These are phyloP conservation scores for Meloidogyne chitwoodi DNA, from an alignment of 1,140 invertebrate species.

Conservation along the genomic window DNA sequence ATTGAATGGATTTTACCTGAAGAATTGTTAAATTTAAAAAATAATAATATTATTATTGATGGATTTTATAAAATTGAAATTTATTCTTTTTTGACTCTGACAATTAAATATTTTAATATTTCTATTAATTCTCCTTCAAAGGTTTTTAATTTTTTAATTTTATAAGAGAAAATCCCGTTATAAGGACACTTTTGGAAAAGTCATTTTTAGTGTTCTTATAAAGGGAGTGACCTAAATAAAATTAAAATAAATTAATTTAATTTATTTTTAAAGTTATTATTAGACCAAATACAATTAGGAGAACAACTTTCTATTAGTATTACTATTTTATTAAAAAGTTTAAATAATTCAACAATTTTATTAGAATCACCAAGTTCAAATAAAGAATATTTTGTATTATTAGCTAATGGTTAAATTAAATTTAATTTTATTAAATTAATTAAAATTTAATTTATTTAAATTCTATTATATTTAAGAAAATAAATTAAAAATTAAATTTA, in stretches of 20 bases:
- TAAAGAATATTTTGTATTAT: slow-evolving; percentile 8
- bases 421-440: too few relatives aligned
- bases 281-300: slow-evolving; percentile 16
- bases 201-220: too few relatives aligned
- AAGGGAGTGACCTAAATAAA: too few relatives aligned
- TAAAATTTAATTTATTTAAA: neutral
- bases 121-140: slow-evolving; percentile 1
- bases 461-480: too few relatives aligned
- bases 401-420: slow-evolving; percentile 13
- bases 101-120: neutral
- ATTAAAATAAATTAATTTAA: neutral
- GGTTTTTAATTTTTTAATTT: neutral
- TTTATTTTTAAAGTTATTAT: slow-evolving; percentile 10
- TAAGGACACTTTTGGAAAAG: too few relatives aligned
- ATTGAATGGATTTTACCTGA: slow-evolving; percentile 12
- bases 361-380: slow-evolving; percentile 2
- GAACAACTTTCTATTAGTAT: slow-evolving; percentile 14
- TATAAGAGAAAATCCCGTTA: too few relatives aligned
- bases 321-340: neutral
- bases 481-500: too few relatives aligned
- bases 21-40: slow-evolving; percentile 8
- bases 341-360: neutral
- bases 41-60: slow-evolving; percentile 16
- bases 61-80: slow-evolving; percentile 27
- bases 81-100: slow-evolving; percentile 33